Evolutionary conservation across 2,113 vertebrate genomes (phyloP).

Genomic region (Garra rufa): DNA sequence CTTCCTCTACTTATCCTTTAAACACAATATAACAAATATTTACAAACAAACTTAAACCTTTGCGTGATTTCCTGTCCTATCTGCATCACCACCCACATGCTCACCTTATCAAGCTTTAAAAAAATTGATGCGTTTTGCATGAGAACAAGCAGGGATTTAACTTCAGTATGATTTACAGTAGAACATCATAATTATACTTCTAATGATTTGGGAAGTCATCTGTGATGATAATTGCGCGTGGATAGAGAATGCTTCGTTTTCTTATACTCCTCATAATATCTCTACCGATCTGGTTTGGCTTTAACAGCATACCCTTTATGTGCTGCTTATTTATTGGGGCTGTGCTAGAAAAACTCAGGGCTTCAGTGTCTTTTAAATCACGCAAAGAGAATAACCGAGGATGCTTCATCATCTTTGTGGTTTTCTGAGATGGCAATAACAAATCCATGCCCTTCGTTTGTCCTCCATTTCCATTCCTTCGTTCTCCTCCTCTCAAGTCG

Average conservation of each 20-base stretch:
- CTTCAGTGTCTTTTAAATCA: slow-evolving; percentile 44
- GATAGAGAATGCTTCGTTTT: not conserved
- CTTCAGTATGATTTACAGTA: slow-evolving; percentile 4
- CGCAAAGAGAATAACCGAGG: slow-evolving; percentile 40
- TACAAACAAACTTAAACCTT: slow-evolving; percentile 39
- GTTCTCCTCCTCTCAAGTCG: slow-evolving; percentile 23
- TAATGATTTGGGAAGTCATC: slow-evolving; percentile 3
- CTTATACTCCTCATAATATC: not conserved
- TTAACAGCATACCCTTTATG: not conserved
- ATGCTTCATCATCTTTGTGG: slow-evolving; percentile 49
- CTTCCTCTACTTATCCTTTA: slow-evolving; percentile 36
- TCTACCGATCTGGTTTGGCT: not conserved
- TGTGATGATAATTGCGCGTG: not conserved
- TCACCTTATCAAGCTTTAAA: slow-evolving; percentile 24
- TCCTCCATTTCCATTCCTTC: not conserved
- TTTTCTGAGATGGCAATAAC: slow-evolving; percentile 54
- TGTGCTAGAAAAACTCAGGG: slow-evolving; percentile 55
- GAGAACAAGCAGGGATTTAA: not conserved
- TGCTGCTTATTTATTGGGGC: slow-evolving; percentile 5
- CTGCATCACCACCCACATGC: slow-evolving; percentile 6
- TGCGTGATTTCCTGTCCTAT: slow-evolving; percentile 28
- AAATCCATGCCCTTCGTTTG: slow-evolving; percentile 34
- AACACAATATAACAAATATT: slow-evolving; percentile 37
- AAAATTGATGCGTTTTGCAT: not conserved
- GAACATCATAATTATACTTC: not conserved